Base-by-base conservation (phyloP, 2,797 vertebrate species). In the Pseudomugil gertrudae region DNA sequence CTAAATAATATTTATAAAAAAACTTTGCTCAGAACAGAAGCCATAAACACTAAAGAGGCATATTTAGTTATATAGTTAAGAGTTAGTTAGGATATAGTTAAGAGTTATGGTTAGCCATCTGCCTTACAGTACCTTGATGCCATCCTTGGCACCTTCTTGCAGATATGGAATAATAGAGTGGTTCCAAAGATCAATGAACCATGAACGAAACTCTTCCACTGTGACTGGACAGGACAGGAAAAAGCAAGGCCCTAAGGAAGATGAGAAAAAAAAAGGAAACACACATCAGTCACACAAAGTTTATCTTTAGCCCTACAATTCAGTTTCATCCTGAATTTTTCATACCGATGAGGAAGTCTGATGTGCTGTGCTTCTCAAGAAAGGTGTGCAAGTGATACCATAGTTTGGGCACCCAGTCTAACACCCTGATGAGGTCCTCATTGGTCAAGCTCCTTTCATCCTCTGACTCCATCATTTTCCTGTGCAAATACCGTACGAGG, bases 121-220 rank as follows among this genome's bases (percentile, higher is more conserved):
- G n/a, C n/a, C n/a, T 45, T 0, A 59, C 43, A 32, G 63, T 83
- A 98, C 98, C 95, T 99, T 99, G 58, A 98, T 95, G 61, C 98
- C 98, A 10, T 98, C 97, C 87, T 98, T 98, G 2, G 97, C 95
- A 0, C 98, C 98, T 75, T 99, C 98, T 81, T 99, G 97, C 65
- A 99, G 92, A 75, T 99, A 99, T 19, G 98, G 98, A 74, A 99
- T 98, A 86, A 99, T 99, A 32, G 98, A 99, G 71, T 97, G 97
- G 83, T 99, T 99, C 98, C 98, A 99, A 48, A 99, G 93, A 86
- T 99, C 98, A 0, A 99, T 99, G 88, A 99, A 99, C 98, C 98
- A 99, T 30, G 95, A 95, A 64, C 95, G 95, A 85, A 99, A 99
- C 78, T 99, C 98, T 53, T 98, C 96, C 51, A 98, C 95, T 32